Conservation (phyloP, 2,888 invertebrate genomes). For the Hemicrepidius hirtus region DNA sequence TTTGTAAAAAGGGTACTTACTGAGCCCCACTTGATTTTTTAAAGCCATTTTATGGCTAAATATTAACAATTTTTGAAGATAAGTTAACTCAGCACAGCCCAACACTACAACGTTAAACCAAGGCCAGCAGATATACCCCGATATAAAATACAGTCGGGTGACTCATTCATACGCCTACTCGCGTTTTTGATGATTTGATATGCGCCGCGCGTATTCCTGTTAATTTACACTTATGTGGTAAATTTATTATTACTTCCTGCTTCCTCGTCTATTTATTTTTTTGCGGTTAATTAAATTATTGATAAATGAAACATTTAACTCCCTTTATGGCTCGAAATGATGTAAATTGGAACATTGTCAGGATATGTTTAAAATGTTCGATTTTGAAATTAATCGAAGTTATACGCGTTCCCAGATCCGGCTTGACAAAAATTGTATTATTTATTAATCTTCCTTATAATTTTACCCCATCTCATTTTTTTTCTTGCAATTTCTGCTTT, state of each 20-base stretch:
- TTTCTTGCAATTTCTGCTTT: no score
- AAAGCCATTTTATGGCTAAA: slow-evolving; percentile 81
- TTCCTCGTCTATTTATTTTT: not conserved
- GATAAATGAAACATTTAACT: no score
- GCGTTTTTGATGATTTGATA: not conserved
- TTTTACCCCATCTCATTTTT: no score
- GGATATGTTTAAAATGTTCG: no score
- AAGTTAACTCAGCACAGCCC: slow-evolving; percentile 27
- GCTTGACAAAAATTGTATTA: no score
- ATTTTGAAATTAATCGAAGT: no score
- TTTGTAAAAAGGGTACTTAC: slow-evolving; percentile 77
- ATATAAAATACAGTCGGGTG: not conserved
- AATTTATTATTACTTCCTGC: slow-evolving; percentile 2
- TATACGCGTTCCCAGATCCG: no score
- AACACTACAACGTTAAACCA: slow-evolving; percentile 24
- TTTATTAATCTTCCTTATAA: no score
- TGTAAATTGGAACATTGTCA: no score
- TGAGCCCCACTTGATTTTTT: slow-evolving; percentile 90
- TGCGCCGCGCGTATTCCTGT: not conserved
- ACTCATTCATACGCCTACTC: slow-evolving; percentile 24
- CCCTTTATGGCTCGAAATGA: no score
- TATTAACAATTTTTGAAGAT: not conserved
- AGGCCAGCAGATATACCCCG: slow-evolving; percentile 2
- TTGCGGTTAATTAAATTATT: no score
- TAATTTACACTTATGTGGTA: slow-evolving; percentile 2